phyloP scores from a whole-genome alignment of 1,140 invertebrate species.

The Drosophila paulistorum region DNA sequence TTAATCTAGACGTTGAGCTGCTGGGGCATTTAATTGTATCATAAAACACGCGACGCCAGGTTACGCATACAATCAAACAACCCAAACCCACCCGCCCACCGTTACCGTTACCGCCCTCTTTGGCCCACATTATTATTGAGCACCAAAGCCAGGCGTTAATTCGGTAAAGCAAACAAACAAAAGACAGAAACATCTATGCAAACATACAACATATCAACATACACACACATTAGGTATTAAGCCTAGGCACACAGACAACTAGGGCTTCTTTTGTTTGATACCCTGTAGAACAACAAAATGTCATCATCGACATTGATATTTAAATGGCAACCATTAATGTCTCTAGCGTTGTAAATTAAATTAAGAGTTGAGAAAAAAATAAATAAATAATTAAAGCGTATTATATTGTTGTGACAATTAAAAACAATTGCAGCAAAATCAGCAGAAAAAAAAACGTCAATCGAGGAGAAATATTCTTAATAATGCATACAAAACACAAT shows the following conservation, averaged over 20 bases:
- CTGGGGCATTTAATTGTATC: constrained; percentile 64
- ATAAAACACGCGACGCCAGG: constrained; percentile 65
- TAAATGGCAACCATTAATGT: background rate
- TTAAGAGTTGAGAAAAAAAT: background rate
- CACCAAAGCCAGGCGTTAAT: background rate
- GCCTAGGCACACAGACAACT: too few species aligned
- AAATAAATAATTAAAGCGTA: constrained; percentile 4
- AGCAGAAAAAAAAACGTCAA: background rate
- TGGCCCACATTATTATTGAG: background rate
- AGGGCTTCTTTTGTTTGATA: too few species aligned
- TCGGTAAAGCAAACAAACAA: background rate
- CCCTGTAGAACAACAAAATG: too few species aligned
- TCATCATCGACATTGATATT: background rate
- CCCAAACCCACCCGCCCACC: too few species aligned
- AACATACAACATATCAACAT: background rate
- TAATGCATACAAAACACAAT: constrained; percentile 10
- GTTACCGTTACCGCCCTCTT: too few species aligned
- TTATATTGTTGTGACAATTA: constrained; percentile 5
- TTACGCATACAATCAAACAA: constrained; percentile 15
- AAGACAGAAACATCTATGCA: background rate
- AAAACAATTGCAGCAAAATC: constrained; percentile 12
- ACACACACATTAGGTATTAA: too few species aligned
- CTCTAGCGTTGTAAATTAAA: background rate
- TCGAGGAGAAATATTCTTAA: constrained; percentile 1
- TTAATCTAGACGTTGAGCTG: constrained; percentile 60